Conservation (phyloP, 1,140 invertebrate genomes). For the Neocloeon triangulifer region DNA sequence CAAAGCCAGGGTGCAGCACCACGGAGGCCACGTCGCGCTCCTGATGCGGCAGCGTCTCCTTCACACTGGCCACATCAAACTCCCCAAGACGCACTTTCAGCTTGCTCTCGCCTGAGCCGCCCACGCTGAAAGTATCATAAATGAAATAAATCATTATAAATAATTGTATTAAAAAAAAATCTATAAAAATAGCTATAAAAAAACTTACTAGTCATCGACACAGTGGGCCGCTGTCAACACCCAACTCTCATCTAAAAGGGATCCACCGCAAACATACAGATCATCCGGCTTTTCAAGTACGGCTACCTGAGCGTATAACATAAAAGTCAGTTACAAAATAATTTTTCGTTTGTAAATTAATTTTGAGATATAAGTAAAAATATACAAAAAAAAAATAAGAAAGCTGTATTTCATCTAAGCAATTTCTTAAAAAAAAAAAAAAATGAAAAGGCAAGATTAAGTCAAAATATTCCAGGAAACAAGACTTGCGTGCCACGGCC, state of each 20-base stretch:
- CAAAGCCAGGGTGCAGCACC: constrained; percentile 15
- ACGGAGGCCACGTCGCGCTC: constrained; percentile 13
- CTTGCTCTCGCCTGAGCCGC: constrained; percentile 8
- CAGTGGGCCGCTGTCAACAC: constrained; percentile 37
- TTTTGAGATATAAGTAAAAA: neutral
- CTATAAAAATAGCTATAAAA: neutral
- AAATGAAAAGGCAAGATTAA: constrained; percentile 1
- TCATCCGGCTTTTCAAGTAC: constrained; percentile 20
- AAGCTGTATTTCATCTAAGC: neutral
- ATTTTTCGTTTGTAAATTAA: neutral
- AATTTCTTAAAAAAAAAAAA: constrained; percentile 1
- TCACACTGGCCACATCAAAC: constrained; percentile 20
- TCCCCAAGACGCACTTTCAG: constrained; percentile 23
- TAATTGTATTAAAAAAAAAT: neutral
- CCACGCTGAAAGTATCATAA: too few species aligned
- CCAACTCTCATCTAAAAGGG: constrained; percentile 24
- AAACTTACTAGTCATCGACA: constrained; percentile 21
- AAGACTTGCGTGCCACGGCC: constrained; percentile 23
- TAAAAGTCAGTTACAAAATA: neutral
- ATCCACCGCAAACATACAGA: constrained; percentile 27
- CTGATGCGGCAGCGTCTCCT: constrained; percentile 10
- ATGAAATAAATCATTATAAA: neutral
- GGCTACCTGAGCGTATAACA: constrained; percentile 15
- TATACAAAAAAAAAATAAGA: neutral
- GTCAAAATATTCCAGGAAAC: neutral